Conservation (phyloP, 1,140 invertebrate species). For the Cotesia typhae region DNA sequence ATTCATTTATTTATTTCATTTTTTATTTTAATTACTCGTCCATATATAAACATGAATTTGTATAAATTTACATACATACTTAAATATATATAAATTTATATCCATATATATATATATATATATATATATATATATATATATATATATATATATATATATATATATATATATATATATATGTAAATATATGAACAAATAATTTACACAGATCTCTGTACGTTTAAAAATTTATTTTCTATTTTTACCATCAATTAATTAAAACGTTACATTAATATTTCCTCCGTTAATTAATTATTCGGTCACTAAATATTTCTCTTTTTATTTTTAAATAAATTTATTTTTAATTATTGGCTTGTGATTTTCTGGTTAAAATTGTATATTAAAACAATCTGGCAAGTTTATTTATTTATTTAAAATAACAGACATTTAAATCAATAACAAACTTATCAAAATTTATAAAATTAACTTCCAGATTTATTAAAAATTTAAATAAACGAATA, state of each 20-base stretch:
- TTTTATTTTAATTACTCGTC: slow-evolving; percentile 49
- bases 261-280: too few species aligned
- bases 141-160: slow-evolving; percentile 23
- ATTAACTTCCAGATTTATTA: too few species aligned
- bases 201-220: slow-evolving; percentile 41
- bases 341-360: slow-evolving; percentile 16
- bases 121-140: too few species aligned
- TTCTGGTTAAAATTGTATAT: slow-evolving; percentile 4
- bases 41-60: neutral
- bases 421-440: too few species aligned
- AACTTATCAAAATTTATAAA: too few species aligned
- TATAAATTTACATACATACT: slow-evolving; percentile 34
- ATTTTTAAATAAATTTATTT: too few species aligned
- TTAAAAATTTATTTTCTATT: slow-evolving; percentile 34
- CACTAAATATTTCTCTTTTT: too few species aligned
- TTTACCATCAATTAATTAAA: slow-evolving; percentile 22
- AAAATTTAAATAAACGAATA: too few species aligned
- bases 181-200: neutral
- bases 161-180: slow-evolving; percentile 26
- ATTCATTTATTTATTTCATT: slow-evolving; percentile 51
- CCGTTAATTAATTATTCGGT: too few species aligned
- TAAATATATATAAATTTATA: too few species aligned
- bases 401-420: slow-evolving; percentile 31
- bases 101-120: neutral
- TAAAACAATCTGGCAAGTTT: slow-evolving; percentile 59